Base-by-base conservation (phyloP, 2,113 vertebrate genomes). In the Catagonus wagneri region DNA sequence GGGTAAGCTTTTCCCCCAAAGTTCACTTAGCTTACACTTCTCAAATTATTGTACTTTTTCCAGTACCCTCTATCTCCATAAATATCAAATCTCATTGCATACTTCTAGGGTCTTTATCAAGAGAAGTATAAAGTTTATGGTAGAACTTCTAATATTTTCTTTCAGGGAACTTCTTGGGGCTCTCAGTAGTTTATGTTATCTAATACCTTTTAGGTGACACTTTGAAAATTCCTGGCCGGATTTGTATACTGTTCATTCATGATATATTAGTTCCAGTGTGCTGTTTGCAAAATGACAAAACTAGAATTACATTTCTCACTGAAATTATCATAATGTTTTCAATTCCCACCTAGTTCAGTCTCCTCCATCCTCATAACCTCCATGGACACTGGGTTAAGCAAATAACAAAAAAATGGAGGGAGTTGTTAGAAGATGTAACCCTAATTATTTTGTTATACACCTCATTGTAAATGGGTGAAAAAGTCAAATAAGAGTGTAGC, bases 21-120 rank as follows among this genome's bases (percentile, higher is more conserved):
- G 15, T 83, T 68, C 34, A 54, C 19, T 0, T 69, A 61, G 3
- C 22, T 87, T 91, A 92, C 7, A 71, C 83, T 87, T 83, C n/a
- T 93, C 39, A n/a, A 66, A 86, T 94, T 29, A 44, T 23, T 63
- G 10, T 69, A 69, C 54, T 56, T 92, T 87, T 94, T 65, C 54
- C 54, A 87, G 4, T 69, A 36, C 4, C 14, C 5, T 69, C 29
- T n/a, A 15, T 32, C 7, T 16, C 56, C 29, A 32, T 83, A 69
- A 71, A 69, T 76, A 69, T 39, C 27, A 91, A 71, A 69, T 69
- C 17, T 87, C 54, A 83, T 86, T 86, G 56, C 61, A 66, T 34
- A 29, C 23, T 63, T 91, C 9, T 61, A 63, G 20, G 11, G 17
- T 69, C 44, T 71, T 91, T 69, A 76, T 76, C 19, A 81, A 83